These are phyloP conservation scores for Alectura lathami DNA, from an alignment of 2,113 vertebrate genomes.

Conservation along the genomic window DNA sequence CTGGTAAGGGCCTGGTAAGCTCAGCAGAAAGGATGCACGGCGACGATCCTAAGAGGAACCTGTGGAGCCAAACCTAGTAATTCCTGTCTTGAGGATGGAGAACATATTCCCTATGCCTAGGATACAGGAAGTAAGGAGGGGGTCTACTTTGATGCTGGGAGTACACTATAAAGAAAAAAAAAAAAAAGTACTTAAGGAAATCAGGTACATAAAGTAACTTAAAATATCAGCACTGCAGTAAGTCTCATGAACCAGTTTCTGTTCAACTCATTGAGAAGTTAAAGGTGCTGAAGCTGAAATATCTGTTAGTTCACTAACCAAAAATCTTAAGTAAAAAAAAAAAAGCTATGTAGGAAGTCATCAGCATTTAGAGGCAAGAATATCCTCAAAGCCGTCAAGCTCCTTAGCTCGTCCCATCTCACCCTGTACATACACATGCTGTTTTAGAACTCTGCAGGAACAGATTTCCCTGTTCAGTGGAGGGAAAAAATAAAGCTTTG, in stretches of 20 bases:
- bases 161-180: not conserved
- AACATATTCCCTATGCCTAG: not conserved
- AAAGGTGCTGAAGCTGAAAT: not conserved
- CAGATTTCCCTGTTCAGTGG: too few relatives aligned
- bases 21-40: not conserved
- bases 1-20: not conserved
- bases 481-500: not conserved
- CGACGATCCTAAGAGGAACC: not conserved
- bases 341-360: not conserved
- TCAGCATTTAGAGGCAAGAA: not conserved
- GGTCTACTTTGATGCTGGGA: not conserved
- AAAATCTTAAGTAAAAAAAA: not conserved
- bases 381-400: not conserved
- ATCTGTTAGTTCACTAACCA: not conserved
- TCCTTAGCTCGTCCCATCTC: not conserved
- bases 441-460: not conserved
- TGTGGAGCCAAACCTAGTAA: not conserved
- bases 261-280: not conserved
- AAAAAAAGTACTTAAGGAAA: not conserved
- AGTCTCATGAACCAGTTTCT: not conserved
- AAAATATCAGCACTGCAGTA: not conserved
- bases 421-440: not conserved
- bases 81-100: not conserved
- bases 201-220: not conserved
- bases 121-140: not conserved